Evolutionary conservation across 2,888 invertebrate genomes (phyloP), one percentile per base, ranked within the genome.

Genomic region (Leptinotarsa haldemani): DNA sequence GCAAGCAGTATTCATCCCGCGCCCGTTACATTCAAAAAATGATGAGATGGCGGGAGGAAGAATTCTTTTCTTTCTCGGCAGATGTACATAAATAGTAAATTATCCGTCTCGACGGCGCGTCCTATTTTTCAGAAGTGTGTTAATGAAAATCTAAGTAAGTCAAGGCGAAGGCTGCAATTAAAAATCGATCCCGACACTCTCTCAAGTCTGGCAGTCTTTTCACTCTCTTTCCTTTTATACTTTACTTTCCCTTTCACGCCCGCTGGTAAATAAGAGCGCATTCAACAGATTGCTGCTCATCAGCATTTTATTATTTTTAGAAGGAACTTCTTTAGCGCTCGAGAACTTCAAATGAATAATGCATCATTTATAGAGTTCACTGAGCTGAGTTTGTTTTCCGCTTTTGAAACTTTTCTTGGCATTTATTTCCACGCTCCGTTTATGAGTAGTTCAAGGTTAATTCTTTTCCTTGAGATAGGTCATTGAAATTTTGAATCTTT

Each of bases 81-180:
- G 80, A 79, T 81, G 83, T 82, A 82, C 83, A 83, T 83, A 83
- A 83, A 84, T 84, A 83, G 83, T 82, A 82, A 84, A 83, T 84
- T 82, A 83, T 82, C 81, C 79, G 80, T 82, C 82, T 75, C 81
- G 80, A 78, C 80, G 79, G 69, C 80, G 80, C 82, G 82, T 81
- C 83, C 83, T 79, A 83, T 83, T 83, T 83, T 82, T 82, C 82
- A 80, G 47, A 61, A 82, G 78, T 78, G 80, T 80, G 86, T 86
- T 87, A 87, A 87, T 87, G 87, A 87, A 87, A 87, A 86, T 86
- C 86, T 84, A 83, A 88, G 86, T 87, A 85, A 87, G 88, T 87
- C 88, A 88, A 88, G 88, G 88, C 88, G 86, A 88, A 88, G 88
- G 87, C 85, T 88, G 88, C 88, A 88, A 88, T 88, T 88, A 88